Percentiles rank a stretch among this genome's conserved stretches.
Evolutionary conservation across 1,140 invertebrate genomes (phyloP).

Genomic region (Achatina immaculata): DNA sequence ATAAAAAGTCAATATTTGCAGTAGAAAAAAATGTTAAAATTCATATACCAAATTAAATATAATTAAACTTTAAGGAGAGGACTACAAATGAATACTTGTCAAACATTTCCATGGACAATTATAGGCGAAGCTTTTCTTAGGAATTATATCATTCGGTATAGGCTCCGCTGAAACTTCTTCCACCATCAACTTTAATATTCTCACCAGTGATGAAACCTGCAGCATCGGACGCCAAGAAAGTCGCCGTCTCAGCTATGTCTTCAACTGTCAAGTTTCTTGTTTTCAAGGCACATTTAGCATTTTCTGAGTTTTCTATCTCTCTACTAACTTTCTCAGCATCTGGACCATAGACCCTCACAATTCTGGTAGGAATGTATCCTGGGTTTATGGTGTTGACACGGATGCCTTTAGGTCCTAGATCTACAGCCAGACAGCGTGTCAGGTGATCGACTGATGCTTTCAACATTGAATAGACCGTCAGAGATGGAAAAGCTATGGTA

Average conservation of each 20-base stretch:
- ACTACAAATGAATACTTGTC: no score
- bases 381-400: constrained; percentile 5
- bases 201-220: neutral
- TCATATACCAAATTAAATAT: no score
- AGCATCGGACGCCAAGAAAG: neutral
- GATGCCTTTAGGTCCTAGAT: constrained; percentile 17
- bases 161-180: neutral
- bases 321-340: neutral
- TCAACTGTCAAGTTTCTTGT: neutral
- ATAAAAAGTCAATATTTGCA: no score
- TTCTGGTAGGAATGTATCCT: neutral
- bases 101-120: no score
- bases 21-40: no score
- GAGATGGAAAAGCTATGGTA: neutral
- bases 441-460: neutral
- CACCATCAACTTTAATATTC: neutral
- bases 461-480: neutral
- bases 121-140: no score
- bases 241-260: neutral
- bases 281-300: neutral
- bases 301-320: neutral
- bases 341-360: neutral
- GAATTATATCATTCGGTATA: no score
- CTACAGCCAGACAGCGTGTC: neutral
- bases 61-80: no score